Percentiles rank a stretch among this genome's conserved stretches.
These are phyloP conservation scores for Lochmaea capreae DNA, from an alignment of 2,888 invertebrate genomes.

Conservation along the genomic window DNA sequence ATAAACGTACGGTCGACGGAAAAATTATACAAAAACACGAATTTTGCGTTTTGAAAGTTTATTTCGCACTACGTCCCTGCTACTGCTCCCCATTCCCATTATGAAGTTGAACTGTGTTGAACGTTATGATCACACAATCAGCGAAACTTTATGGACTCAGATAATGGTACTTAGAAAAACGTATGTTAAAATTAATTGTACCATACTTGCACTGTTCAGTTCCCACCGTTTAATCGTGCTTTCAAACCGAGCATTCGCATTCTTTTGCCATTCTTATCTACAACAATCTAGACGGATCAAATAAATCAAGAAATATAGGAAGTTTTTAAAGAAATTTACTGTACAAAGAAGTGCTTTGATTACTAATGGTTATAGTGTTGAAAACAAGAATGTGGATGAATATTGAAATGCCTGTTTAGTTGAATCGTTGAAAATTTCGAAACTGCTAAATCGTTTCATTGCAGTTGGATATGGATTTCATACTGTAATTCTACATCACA, in stretches of 20 bases:
- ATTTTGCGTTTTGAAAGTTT: not conserved
- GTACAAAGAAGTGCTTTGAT: conserved; percentile 1
- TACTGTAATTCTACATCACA: not conserved
- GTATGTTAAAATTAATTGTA: conserved; percentile 31
- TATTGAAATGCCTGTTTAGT: not conserved
- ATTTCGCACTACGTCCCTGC: not conserved
- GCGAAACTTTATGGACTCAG: conserved; percentile 18
- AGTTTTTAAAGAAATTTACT: conserved; percentile 4
- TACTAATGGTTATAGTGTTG: not conserved
- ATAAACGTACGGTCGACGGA: too few species aligned
- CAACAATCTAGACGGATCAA: conserved; percentile 17
- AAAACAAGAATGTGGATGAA: not conserved
- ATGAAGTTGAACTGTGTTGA: conserved; percentile 20
- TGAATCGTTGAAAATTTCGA: not conserved
- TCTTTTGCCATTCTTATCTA: conserved; percentile 20
- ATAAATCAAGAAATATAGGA: conserved; percentile 21
- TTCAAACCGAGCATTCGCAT: conserved; percentile 21
- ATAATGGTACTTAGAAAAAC: conserved; percentile 34
- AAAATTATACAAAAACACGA: not conserved
- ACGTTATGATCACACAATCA: conserved; percentile 30
- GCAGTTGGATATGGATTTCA: not conserved
- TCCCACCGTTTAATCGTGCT: conserved; percentile 31
- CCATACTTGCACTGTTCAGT: conserved; percentile 9
- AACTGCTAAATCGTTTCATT: not conserved
- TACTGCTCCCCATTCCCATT: not conserved